These are phyloP conservation scores for Graphium colonna DNA, from an alignment of 2,888 invertebrate species.

Conservation along the genomic window DNA sequence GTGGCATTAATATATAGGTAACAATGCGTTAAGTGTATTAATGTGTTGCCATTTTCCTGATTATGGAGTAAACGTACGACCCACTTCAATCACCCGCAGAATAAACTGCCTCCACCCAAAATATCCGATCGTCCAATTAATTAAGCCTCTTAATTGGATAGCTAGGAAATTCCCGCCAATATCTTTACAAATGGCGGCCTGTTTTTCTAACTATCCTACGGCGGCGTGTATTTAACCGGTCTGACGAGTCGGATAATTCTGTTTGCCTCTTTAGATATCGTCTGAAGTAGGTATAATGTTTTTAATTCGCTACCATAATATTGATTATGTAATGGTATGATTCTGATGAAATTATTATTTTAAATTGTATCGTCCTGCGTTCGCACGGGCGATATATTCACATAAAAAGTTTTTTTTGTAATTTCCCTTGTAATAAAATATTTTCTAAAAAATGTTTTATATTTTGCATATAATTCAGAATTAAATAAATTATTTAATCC, in stretches of 20 bases:
- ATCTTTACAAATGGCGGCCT: slow-evolving; percentile 14
- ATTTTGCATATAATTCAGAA: too few relatives aligned
- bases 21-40: neutral
- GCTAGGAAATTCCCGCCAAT: slow-evolving; percentile 15
- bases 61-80: neutral
- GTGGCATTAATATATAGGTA: too few relatives aligned
- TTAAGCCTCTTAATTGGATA: slow-evolving; percentile 22
- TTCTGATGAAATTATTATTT: too few relatives aligned
- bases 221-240: slow-evolving; percentile 1
- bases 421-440: too few relatives aligned
- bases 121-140: slow-evolving; percentile 16
- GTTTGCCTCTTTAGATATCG: neutral
- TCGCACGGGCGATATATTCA: too few relatives aligned
- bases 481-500: too few relatives aligned
- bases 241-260: neutral
- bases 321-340: too few relatives aligned
- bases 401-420: too few relatives aligned
- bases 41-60: neutral
- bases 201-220: slow-evolving; percentile 1
- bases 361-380: too few relatives aligned
- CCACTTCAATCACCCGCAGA: slow-evolving; percentile 14
- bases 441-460: too few relatives aligned
- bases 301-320: too few relatives aligned
- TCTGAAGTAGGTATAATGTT: too few relatives aligned
- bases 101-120: slow-evolving; percentile 5